These are phyloP conservation scores for Saturnia japonica DNA, from an alignment of 2,888 invertebrate species.

Conservation along the genomic window DNA sequence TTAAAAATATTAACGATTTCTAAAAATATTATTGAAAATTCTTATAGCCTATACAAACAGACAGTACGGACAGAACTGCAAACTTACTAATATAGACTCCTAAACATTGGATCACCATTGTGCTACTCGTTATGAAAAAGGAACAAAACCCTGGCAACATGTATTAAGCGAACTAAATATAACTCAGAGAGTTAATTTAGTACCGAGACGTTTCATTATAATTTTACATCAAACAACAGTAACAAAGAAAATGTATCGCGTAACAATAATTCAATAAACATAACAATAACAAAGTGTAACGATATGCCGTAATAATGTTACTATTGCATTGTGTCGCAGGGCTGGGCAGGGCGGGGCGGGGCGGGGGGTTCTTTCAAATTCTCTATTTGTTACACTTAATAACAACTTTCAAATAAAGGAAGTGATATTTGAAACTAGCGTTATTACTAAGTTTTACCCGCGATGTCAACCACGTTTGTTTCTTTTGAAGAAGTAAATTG, in stretches of 20 bases:
- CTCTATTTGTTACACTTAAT: conserved; percentile 10
- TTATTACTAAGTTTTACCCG: background rate
- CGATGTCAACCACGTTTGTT: background rate
- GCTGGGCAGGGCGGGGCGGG: conserved; percentile 13
- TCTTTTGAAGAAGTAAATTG: no score
- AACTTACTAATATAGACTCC: no score
- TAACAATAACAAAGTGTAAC: conserved; percentile 9
- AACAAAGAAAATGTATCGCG: conserved; percentile 17
- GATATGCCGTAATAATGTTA: conserved; percentile 7
- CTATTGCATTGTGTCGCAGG: background rate
- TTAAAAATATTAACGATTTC: no score
- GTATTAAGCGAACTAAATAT: background rate
- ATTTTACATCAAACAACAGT: background rate
- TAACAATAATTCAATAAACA: conserved; percentile 15
- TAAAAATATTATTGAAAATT: no score
- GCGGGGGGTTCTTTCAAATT: conserved; percentile 19
- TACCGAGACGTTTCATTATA: background rate
- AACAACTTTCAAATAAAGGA: conserved; percentile 4
- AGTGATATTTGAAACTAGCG: conserved; percentile 1
- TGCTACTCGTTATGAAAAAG: background rate
- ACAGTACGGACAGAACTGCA: no score
- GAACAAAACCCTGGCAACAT: no score
- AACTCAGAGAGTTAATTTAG: background rate
- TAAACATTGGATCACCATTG: background rate
- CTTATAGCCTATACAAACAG: no score